phyloP scores from a whole-genome alignment of 2,113 vertebrate genomes.

The Cromileptes altivelis region DNA sequence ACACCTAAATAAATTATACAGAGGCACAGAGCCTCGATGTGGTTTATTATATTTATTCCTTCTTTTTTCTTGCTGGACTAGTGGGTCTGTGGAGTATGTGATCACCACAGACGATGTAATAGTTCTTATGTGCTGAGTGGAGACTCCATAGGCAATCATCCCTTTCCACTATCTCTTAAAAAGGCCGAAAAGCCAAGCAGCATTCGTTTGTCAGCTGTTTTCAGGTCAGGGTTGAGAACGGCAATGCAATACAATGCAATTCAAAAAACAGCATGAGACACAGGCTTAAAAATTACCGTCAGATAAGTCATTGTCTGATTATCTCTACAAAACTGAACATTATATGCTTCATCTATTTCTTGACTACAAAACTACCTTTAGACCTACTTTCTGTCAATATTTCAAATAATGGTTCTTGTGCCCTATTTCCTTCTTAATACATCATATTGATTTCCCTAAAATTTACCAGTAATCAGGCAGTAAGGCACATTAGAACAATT shows the following conservation, averaged over 20 bases:
- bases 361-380: background rate
- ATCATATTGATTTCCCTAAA: background rate
- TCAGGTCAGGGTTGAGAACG: background rate
- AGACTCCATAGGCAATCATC: background rate
- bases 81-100: background rate
- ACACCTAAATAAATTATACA: slow-evolving; percentile 8
- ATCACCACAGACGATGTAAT: background rate
- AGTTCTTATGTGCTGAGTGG: background rate
- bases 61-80: background rate
- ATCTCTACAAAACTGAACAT: background rate
- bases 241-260: background rate
- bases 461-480: background rate
- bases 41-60: slow-evolving; percentile 4
- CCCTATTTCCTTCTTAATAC: background rate
- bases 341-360: background rate
- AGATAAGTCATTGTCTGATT: background rate
- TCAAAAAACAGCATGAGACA: background rate
- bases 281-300: background rate
- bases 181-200: background rate
- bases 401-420: background rate
- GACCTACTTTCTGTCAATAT: slow-evolving; percentile 2
- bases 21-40: background rate
- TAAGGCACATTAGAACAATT: background rate
- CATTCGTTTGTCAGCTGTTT: slow-evolving; percentile 7
- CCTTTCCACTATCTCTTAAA: background rate